phyloP scores from a whole-genome alignment of 1,140 invertebrate species.

The Ganaspis sp. region DNA sequence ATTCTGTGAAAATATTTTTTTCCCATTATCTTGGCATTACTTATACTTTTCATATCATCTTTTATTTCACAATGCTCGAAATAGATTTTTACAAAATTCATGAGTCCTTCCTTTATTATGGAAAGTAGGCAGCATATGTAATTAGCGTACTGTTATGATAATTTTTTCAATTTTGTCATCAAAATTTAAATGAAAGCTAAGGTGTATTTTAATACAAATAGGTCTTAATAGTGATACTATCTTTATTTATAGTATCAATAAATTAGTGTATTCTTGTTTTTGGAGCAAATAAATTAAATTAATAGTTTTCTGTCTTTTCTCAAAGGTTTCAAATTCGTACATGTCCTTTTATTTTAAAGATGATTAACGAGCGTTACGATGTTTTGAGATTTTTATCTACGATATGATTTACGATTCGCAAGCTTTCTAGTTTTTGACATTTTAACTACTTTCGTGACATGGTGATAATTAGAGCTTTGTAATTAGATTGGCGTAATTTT shows the following conservation, averaged over 20 bases:
- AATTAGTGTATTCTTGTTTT: too few relatives aligned
- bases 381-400: conserved; percentile 5
- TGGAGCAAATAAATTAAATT: neutral
- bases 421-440: neutral
- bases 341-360: neutral
- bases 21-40: neutral
- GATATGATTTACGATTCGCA: neutral
- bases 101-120: neutral
- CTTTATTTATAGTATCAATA: too few relatives aligned
- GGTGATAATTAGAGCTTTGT: neutral
- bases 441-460: neutral
- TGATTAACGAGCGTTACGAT: conserved; percentile 2
- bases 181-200: neutral
- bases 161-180: neutral
- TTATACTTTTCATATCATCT: neutral
- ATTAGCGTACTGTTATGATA: neutral
- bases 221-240: too few relatives aligned
- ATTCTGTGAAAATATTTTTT: neutral
- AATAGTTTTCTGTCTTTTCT: neutral
- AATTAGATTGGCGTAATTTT: too few relatives aligned
- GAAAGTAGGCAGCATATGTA: neutral
- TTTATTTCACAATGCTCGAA: neutral
- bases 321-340: neutral
- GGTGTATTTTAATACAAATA: too few relatives aligned
- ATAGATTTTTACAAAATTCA: neutral